phyloP scores from a whole-genome alignment of 1,140 invertebrate genomes.

The Phthorimaea operculella region DNA sequence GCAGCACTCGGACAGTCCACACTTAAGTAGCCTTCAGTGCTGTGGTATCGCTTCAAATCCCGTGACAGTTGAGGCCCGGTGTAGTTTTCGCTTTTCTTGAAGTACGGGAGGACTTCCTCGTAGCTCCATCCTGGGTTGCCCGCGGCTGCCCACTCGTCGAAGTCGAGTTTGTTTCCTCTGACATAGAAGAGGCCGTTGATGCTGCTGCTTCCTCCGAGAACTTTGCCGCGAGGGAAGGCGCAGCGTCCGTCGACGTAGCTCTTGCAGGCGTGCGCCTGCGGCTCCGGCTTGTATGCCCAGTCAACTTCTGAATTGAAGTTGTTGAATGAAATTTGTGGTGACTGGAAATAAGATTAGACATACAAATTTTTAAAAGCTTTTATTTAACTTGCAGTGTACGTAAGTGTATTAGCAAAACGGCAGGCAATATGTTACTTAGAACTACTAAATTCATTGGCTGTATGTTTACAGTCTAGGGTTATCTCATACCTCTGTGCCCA shows the following conservation, averaged over 20 bases:
- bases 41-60: conserved; percentile 69
- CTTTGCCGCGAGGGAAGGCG: conserved; percentile 68
- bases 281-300: conserved; percentile 68
- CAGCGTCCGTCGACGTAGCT: conserved; percentile 44
- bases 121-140: conserved; percentile 62
- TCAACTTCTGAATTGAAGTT: conserved; percentile 45
- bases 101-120: conserved; percentile 56
- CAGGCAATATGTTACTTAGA: too few species aligned
- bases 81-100: conserved; percentile 69
- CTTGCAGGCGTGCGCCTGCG: conserved; percentile 54
- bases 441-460: too few species aligned
- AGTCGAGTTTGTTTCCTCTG: conserved; percentile 74
- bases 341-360: too few species aligned
- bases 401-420: too few species aligned
- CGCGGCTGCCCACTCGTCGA: conserved; percentile 71
- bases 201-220: conserved; percentile 72
- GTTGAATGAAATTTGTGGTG: conserved; percentile 27
- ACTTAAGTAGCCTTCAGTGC: conserved; percentile 78
- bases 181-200: conserved; percentile 77
- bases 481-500: conserved; percentile 24
- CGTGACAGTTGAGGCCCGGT: conserved; percentile 68
- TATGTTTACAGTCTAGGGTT: too few species aligned
- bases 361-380: too few species aligned
- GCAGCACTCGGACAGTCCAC: conserved; percentile 76
- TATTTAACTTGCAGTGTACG: too few species aligned